A percentile compares a stretch with the other conserved stretches of the same genome.
phyloP scores from a whole-genome alignment of 1,140 invertebrate genomes.

The Drosophila athabasca region DNA sequence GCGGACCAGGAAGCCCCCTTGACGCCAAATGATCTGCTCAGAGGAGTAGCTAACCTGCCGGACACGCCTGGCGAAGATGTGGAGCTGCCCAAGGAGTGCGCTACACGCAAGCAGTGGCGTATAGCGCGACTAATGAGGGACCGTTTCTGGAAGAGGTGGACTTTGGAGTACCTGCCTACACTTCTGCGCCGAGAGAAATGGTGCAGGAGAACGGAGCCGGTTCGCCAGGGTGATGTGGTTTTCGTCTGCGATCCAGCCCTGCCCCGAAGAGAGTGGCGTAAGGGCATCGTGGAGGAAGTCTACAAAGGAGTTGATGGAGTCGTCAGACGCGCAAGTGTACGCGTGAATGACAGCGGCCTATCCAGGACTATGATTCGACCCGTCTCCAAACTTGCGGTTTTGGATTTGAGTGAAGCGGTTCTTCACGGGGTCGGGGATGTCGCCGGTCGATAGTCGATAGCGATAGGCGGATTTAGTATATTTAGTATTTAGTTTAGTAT shows the following conservation, averaged over 20 bases:
- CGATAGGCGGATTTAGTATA: too few species aligned
- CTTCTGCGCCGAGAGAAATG: too few species aligned
- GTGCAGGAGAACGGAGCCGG: slow-evolving; percentile 6
- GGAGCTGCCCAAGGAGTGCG: too few species aligned
- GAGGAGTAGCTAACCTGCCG: too few species aligned
- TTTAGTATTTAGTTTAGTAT: too few species aligned
- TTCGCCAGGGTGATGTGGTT: slow-evolving; percentile 28
- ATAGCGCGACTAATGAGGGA: too few species aligned
- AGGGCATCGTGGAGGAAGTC: slow-evolving; percentile 1
- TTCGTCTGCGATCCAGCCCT: slow-evolving; percentile 2
- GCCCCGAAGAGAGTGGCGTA: not conserved
- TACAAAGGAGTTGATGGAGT: slow-evolving; percentile 5
- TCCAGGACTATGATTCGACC: too few species aligned
- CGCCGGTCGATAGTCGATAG: not conserved
- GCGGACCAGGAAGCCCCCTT: not conserved
- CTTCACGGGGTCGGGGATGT: slow-evolving; percentile 3
- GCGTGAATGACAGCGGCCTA: not conserved
- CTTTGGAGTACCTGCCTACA: too few species aligned
- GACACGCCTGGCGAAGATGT: too few species aligned
- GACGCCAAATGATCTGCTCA: too few species aligned
- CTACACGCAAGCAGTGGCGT: too few species aligned
- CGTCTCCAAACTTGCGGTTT: not conserved
- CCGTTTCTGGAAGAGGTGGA: too few species aligned
- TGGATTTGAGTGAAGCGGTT: slow-evolving; percentile 8
- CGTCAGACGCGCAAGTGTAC: not conserved